Conservation (phyloP, 2,888 invertebrate genomes). For the Lordiphosa fenestrarum region DNA sequence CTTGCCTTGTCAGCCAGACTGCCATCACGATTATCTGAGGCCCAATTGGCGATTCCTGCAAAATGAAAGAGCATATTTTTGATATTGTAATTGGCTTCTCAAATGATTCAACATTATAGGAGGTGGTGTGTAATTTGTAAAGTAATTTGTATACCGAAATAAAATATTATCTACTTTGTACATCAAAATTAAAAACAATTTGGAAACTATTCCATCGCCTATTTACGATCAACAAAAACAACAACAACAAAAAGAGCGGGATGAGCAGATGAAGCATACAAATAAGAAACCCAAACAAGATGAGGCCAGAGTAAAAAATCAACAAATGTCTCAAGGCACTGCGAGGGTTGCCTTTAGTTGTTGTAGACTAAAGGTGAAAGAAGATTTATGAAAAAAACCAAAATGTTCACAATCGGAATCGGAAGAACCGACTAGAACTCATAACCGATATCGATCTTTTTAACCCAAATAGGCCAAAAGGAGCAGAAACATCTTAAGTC, state of each 20-base stretch:
- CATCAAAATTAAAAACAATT: conserved; percentile 29
- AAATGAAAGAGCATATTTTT: conserved; percentile 33
- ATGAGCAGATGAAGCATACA: neutral
- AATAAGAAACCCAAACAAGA: conserved; percentile 30
- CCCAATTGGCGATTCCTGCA: conserved; percentile 80
- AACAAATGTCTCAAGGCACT: conserved; percentile 59
- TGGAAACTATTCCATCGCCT: conserved; percentile 31
- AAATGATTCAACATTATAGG: conserved; percentile 17
- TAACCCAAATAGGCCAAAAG: no score
- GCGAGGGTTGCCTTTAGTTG: conserved; percentile 11
- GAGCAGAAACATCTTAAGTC: no score
- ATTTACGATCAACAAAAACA: conserved; percentile 32
- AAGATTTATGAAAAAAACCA: no score
- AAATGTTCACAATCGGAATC: no score
- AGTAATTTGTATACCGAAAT: neutral
- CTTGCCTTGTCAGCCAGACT: conserved; percentile 80
- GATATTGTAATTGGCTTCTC: conserved; percentile 16
- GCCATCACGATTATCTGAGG: conserved; percentile 79
- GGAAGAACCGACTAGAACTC: no score
- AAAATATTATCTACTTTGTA: neutral
- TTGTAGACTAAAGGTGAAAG: no score
- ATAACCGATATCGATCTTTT: no score
- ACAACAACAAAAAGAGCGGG: conserved; percentile 15
- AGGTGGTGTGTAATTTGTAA: conserved; percentile 17
- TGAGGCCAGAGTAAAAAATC: conserved; percentile 14